These are phyloP conservation scores for Petaurus breviceps DNA, from an alignment of 2,113 vertebrate species.

Conservation along the genomic window DNA sequence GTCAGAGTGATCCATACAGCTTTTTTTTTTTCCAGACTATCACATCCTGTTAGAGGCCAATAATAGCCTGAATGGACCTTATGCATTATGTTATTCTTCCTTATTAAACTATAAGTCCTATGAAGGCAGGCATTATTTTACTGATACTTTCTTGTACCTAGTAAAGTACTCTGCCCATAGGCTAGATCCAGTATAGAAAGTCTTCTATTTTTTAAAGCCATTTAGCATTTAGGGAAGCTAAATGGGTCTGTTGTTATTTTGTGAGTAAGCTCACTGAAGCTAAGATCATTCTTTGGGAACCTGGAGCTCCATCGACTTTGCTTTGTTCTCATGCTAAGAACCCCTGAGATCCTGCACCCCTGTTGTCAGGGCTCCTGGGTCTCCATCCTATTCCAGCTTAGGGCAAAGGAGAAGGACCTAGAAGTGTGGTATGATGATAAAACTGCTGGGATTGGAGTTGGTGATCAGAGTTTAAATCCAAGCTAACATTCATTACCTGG, in stretches of 20 bases:
- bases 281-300: neutral
- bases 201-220: neutral
- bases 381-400: neutral
- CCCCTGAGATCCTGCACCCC: neutral
- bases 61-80: no score
- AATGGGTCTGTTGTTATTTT: neutral
- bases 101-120: neutral
- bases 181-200: neutral
- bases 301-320: rapidly evolving
- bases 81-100: neutral
- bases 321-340: neutral
- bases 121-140: neutral
- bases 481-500: no score
- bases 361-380: neutral
- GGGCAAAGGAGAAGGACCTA: neutral
- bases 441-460: neutral
- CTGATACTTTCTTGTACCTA: neutral
- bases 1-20: no score
- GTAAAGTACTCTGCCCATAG: neutral
- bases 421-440: no score
- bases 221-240: neutral
- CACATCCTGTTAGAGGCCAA: no score
- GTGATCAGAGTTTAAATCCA: no score
- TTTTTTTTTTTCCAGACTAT: no score
- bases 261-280: neutral